Percentiles rank a stretch among this genome's conserved stretches.
Evolutionary conservation across 2,113 vertebrate genomes (phyloP).

Genomic region (Gorsachius goisagi): DNA sequence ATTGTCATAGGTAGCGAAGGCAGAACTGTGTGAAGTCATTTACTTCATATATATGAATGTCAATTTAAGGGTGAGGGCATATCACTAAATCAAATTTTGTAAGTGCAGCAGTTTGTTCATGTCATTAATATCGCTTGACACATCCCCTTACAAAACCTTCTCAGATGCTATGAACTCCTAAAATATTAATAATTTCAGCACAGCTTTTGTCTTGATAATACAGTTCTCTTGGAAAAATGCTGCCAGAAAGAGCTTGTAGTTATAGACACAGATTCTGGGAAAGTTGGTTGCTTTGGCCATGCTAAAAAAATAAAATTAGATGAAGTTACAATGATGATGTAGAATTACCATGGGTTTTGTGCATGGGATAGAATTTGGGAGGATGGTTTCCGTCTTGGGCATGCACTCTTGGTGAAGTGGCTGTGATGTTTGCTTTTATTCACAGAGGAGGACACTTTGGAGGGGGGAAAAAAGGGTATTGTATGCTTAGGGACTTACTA

Average conservation of each 20-base stretch:
- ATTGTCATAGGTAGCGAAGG: background rate
- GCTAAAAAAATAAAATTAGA: background rate
- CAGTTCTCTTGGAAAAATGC: background rate
- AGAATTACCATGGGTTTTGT: background rate
- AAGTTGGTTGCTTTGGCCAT: background rate
- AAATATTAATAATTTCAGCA: background rate
- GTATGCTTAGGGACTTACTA: background rate
- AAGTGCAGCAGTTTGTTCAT: constrained; percentile 2
- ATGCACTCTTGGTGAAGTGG: background rate
- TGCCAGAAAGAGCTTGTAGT: background rate
- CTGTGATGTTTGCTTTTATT: background rate
- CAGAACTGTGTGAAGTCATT: background rate
- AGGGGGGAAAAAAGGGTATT: fast-evolving
- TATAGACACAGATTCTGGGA: background rate
- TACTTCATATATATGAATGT: background rate
- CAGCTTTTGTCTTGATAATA: background rate
- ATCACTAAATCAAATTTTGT: constrained; percentile 4
- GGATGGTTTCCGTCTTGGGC: background rate
- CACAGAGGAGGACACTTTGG: background rate
- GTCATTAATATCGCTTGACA: background rate
- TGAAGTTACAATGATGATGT: background rate
- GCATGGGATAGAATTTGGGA: background rate
- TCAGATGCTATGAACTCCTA: background rate
- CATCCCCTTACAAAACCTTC: background rate
- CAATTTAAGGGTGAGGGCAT: background rate